Percentiles rank a stretch among this genome's conserved stretches.
phyloP scores from a whole-genome alignment of 2,888 invertebrate genomes.

The Trichacis sp. region DNA sequence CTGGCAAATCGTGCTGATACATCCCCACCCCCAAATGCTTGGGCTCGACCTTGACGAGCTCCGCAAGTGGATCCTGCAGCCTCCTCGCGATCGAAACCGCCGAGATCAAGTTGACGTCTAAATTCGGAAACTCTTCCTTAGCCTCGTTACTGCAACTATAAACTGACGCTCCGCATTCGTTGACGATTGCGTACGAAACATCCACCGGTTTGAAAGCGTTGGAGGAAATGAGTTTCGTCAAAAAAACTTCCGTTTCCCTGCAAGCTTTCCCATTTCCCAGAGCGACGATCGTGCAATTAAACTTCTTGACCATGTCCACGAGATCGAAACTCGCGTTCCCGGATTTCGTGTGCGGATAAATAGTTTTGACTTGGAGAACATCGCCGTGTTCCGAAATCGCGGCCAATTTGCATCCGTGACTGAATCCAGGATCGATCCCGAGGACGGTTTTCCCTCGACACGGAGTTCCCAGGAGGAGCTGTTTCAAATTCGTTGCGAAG shows the following conservation, averaged over 20 bases:
- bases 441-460: slow-evolving; percentile 83
- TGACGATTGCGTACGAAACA: slow-evolving; percentile 84
- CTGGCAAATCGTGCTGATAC: slow-evolving; percentile 92
- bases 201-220: slow-evolving; percentile 73
- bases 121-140: slow-evolving; percentile 82
- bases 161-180: slow-evolving; percentile 92
- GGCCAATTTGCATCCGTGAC: slow-evolving; percentile 90
- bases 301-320: slow-evolving; percentile 70
- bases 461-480: slow-evolving; percentile 84
- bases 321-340: slow-evolving; percentile 51
- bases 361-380: slow-evolving; percentile 77
- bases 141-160: slow-evolving; percentile 91
- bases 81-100: slow-evolving; percentile 86
- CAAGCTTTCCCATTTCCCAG: slow-evolving; percentile 93
- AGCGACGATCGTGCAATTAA: slow-evolving; percentile 83
- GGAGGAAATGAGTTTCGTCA: slow-evolving; percentile 73
- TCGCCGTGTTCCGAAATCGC: slow-evolving; percentile 80
- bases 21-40: slow-evolving; percentile 94
- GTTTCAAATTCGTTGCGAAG: slow-evolving; percentile 87
- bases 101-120: slow-evolving; percentile 85
- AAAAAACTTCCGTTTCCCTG: slow-evolving; percentile 85
- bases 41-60: slow-evolving; percentile 93
- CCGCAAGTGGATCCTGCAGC: slow-evolving; percentile 90
- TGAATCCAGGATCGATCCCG: slow-evolving; percentile 92
- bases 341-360: slow-evolving; percentile 74